Conservation (phyloP, 2,797 vertebrate species). For the Oreochromis mossambicus region DNA sequence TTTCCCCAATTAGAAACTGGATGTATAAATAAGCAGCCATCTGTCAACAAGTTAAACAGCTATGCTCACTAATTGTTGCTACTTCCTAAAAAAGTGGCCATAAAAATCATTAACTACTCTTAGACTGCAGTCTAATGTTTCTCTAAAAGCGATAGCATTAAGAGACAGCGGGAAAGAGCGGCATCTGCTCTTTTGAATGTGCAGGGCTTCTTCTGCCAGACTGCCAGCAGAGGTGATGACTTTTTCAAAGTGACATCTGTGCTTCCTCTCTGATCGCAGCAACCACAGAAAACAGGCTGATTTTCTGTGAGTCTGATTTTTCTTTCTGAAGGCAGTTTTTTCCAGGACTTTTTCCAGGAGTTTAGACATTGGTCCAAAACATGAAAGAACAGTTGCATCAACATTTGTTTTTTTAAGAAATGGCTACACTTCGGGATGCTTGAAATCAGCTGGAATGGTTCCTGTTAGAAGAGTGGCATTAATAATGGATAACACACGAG, state of each 20-base stretch:
- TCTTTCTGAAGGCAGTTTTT: background rate
- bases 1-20: background rate
- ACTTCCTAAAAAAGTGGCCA: background rate
- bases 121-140: background rate
- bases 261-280: background rate
- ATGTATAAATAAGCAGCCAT: background rate
- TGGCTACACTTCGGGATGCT: background rate
- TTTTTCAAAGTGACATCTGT: background rate
- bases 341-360: background rate
- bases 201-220: accelerated
- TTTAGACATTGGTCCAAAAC: background rate
- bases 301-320: no score
- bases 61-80: background rate
- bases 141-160: background rate
- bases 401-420: background rate
- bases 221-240: background rate
- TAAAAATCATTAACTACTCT: background rate
- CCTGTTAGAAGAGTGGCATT: no score
- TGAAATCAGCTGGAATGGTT: no score
- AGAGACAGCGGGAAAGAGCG: background rate
- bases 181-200: background rate
- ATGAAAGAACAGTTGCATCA: background rate
- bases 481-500: no score
- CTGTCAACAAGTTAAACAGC: background rate
- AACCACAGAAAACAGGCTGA: background rate